A percentile compares a stretch with the other conserved stretches of the same genome.
Conservation (phyloP, 2,113 vertebrate genomes). For the Thalassarche chlororhynchos region DNA sequence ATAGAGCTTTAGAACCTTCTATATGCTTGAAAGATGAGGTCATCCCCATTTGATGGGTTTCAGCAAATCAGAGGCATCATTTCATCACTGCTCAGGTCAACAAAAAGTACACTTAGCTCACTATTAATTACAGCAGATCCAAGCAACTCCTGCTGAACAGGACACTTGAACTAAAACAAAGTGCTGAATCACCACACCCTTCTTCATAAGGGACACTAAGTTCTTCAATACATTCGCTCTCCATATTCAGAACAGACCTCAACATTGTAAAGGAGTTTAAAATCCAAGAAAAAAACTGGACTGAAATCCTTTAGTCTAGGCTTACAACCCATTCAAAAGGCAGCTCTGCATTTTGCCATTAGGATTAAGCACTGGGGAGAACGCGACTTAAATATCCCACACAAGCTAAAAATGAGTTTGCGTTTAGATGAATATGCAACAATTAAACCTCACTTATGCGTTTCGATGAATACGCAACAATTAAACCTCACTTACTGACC, state of each 20-base stretch:
- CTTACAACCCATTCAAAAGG: background rate
- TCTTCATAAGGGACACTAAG: background rate
- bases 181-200: slow-evolving; percentile 2
- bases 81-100: background rate
- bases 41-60: slow-evolving; percentile 14
- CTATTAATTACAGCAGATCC: slow-evolving; percentile 39
- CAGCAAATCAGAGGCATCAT: slow-evolving; percentile 17
- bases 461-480: background rate
- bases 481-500: slow-evolving; percentile 79
- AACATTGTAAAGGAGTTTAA: background rate
- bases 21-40: background rate
- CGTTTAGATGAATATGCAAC: background rate
- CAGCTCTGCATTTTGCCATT: background rate
- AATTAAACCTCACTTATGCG: background rate
- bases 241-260: background rate
- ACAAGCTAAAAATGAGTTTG: background rate
- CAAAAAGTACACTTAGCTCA: slow-evolving; percentile 1
- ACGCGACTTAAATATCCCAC: background rate
- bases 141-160: slow-evolving; percentile 30
- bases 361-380: background rate
- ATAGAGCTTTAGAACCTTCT: background rate
- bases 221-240: background rate
- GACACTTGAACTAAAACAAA: background rate
- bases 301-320: background rate
- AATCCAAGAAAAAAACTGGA: background rate